A percentile compares a stretch with the other conserved stretches of the same genome.
These are phyloP conservation scores for Nomada flava DNA, from an alignment of 2,888 invertebrate genomes.

Conservation along the genomic window DNA sequence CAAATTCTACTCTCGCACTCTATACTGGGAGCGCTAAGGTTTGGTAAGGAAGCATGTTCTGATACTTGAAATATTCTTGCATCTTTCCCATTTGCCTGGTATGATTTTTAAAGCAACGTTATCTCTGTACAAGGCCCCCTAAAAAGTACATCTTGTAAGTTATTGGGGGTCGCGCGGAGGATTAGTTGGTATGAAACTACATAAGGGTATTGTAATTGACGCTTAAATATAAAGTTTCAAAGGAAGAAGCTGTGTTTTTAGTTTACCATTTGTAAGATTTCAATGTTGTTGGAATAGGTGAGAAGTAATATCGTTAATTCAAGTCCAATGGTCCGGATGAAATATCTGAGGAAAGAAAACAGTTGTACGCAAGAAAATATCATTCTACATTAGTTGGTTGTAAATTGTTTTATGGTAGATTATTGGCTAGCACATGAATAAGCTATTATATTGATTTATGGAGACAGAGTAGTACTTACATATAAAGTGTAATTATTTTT, in stretches of 20 bases:
- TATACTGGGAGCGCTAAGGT: conserved; percentile 79
- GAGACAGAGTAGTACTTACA: background rate
- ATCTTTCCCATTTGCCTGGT: conserved; percentile 37
- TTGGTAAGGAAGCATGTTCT: conserved; percentile 74
- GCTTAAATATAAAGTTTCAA: conserved; percentile 39
- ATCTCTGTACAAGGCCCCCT: conserved; percentile 56
- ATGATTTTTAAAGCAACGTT: conserved; percentile 46
- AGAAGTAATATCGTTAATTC: conserved; percentile 52
- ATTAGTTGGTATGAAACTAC: conserved; percentile 58
- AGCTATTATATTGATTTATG: background rate
- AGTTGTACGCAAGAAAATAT: background rate
- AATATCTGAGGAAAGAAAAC: background rate
- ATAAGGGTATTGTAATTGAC: conserved; percentile 54
- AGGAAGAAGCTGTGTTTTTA: conserved; percentile 39
- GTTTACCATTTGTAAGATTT: conserved; percentile 36
- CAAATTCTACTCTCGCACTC: conserved; percentile 80
- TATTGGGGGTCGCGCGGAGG: conserved; percentile 49
- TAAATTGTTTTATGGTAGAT: background rate
- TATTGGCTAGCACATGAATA: background rate
- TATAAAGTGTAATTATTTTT: conserved; percentile 2
- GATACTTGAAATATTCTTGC: conserved; percentile 23
- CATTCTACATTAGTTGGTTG: background rate
- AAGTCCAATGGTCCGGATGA: background rate
- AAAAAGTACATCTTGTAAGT: conserved; percentile 55
- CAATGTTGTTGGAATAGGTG: conserved; percentile 60